A percentile compares a stretch with the other conserved stretches of the same genome.
Evolutionary conservation across 2,888 invertebrate species (phyloP).

Genomic region (Lasioglossum leucozonium): DNA sequence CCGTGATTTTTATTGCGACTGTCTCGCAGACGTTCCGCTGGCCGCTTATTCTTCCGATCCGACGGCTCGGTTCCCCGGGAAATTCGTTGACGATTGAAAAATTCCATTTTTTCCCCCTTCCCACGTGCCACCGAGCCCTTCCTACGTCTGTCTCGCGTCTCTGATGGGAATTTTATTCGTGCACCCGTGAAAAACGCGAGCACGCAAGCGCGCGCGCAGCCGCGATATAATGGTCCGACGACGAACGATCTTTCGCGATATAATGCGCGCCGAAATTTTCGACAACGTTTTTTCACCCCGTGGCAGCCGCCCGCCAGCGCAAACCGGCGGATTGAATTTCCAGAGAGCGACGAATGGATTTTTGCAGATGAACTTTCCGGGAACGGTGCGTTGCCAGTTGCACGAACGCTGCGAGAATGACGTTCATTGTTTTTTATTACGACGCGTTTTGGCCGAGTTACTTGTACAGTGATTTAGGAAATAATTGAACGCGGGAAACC

Average conservation of each 20-base stretch:
- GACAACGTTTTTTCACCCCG: background rate
- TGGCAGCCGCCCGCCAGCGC: background rate
- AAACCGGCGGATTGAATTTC: background rate
- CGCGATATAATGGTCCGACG: no score
- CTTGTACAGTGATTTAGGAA: background rate
- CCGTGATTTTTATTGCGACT: constrained; percentile 30
- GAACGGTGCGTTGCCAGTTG: background rate
- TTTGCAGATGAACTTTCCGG: background rate
- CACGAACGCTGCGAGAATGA: background rate
- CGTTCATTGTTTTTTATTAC: constrained; percentile 7
- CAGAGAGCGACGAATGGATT: background rate
- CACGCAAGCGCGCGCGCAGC: background rate
- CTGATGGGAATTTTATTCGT: background rate
- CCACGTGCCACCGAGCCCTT: no score
- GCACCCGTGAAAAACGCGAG: background rate
- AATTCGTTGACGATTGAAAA: constrained; percentile 6
- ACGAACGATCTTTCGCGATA: background rate
- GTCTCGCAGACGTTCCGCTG: constrained; percentile 9
- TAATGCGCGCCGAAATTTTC: background rate
- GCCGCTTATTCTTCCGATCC: background rate
- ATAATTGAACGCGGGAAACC: background rate
- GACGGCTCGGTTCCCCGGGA: background rate
- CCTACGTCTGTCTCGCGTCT: background rate
- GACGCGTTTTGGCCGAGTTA: background rate
- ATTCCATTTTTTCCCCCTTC: background rate